phyloP scores from a whole-genome alignment of 2,113 vertebrate species.

The Brienomyrus longianalis region DNA sequence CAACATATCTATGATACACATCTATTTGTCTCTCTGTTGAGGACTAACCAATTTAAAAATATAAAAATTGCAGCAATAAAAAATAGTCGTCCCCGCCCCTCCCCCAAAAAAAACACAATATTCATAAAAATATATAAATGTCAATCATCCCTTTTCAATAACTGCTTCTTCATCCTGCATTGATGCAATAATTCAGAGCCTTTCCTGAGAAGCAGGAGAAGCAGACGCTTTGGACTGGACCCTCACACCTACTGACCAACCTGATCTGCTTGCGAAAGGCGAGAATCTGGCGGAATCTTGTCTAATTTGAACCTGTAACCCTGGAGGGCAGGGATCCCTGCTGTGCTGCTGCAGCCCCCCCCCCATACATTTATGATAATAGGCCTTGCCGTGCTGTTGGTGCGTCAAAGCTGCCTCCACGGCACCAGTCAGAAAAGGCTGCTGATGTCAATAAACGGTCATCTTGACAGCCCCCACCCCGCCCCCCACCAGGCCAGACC shows the following conservation, averaged over 20 bases:
- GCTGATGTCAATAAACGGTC: background rate
- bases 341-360: background rate
- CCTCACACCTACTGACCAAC: background rate
- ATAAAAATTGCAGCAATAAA: background rate
- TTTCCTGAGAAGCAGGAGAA: background rate
- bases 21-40: background rate
- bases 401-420: background rate
- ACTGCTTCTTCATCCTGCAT: background rate
- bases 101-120: background rate
- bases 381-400: background rate
- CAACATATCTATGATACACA: background rate
- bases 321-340: background rate
- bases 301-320: background rate
- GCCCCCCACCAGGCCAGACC: background rate
- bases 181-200: background rate
- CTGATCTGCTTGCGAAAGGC: background rate
- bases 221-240: background rate
- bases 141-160: background rate
- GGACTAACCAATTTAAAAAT: background rate
- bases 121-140: constrained; percentile 1
- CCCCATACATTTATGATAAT: background rate
- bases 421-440: background rate
- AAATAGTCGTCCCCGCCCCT: background rate
- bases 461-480: background rate
- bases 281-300: background rate